These are phyloP conservation scores for Mechanitis mazaeus DNA, from an alignment of 2,888 invertebrate genomes.

Conservation along the genomic window DNA sequence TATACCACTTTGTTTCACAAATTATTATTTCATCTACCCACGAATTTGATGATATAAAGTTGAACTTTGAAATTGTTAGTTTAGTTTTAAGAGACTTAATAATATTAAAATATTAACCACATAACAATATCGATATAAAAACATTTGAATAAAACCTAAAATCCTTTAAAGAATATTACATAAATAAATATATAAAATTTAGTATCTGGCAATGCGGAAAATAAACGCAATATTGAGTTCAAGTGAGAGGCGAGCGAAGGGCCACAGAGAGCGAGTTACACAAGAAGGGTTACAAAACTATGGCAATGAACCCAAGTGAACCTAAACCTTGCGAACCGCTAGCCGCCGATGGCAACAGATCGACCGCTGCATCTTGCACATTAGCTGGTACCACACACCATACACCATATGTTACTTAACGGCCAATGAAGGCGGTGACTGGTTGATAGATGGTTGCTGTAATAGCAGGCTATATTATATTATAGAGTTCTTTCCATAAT, in stretches of 20 bases:
- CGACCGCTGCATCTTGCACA: slow-evolving; percentile 33
- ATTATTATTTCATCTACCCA: neutral
- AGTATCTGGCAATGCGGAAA: slow-evolving; percentile 27
- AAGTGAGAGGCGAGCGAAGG: slow-evolving; percentile 70
- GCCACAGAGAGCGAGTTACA: slow-evolving; percentile 70
- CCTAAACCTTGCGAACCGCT: slow-evolving; percentile 76
- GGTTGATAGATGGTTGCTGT: too few relatives aligned
- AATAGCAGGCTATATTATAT: too few relatives aligned
- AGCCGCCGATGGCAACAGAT: slow-evolving; percentile 59
- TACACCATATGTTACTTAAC: too few relatives aligned
- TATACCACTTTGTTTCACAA: neutral
- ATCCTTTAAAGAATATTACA: neutral
- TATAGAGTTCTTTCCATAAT: too few relatives aligned
- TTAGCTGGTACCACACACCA: slow-evolving; percentile 8
- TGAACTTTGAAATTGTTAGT: neutral
- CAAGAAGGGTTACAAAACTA: slow-evolving; percentile 78
- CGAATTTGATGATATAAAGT: neutral
- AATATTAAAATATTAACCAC: too few relatives aligned
- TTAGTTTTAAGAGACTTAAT: too few relatives aligned
- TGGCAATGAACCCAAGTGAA: slow-evolving; percentile 76
- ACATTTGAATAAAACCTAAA: too few relatives aligned
- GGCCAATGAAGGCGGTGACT: too few relatives aligned
- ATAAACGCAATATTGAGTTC: slow-evolving; percentile 48
- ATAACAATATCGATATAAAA: too few relatives aligned
- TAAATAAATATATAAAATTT: neutral